Base-by-base conservation (phyloP, 1,140 invertebrate species). In the Papilio glaucus region DNA sequence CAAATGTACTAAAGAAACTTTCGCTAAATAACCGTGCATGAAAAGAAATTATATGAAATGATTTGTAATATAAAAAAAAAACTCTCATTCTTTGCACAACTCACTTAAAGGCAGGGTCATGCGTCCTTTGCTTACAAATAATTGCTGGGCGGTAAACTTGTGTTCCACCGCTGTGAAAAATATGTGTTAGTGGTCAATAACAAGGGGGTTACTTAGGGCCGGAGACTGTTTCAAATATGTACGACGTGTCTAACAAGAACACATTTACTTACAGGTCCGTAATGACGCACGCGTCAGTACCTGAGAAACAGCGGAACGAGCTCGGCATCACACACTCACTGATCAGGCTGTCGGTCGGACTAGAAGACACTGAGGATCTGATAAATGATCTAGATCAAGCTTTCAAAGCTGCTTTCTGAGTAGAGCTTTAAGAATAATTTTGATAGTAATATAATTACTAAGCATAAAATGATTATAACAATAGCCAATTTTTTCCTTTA, bases 311-410 rank as follows among this genome's bases (percentile, higher is more conserved):
- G 72, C 93, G 98, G 80, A 93, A 86, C 21, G 86, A 94, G 42
- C 93, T 99, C 8, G 98, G 98, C 7, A 99, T 99, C 61, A 96
- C 95, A 0, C 97, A 99, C 85, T 95, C 96, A 37, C 93, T 99
- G 0, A 96, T 99, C 72, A 94, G 99, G 72, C 89, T 99, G 6
- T 99, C 98, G 0, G 96, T 99, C 42, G 98, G 99, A 5, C 92
- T 99, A 7, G 99, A 99, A 94, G 96, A 97, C 78, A 93, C 95
- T 8, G 94, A 97, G 41, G 98, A 99, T 94, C 93, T 99, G 10
- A 95, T 99, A 29, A 90, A 94, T n/a, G 99, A 99, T 93, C 84
- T 99, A 5, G 95, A 97, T 73, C 95, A 97, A 91, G 98, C 98
- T 24, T 92, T 97, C 0, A 92, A 77, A 49, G 80, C 74, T 29